Base-by-base conservation (phyloP, 2,888 invertebrate genomes). In the Anaspis maculata region DNA sequence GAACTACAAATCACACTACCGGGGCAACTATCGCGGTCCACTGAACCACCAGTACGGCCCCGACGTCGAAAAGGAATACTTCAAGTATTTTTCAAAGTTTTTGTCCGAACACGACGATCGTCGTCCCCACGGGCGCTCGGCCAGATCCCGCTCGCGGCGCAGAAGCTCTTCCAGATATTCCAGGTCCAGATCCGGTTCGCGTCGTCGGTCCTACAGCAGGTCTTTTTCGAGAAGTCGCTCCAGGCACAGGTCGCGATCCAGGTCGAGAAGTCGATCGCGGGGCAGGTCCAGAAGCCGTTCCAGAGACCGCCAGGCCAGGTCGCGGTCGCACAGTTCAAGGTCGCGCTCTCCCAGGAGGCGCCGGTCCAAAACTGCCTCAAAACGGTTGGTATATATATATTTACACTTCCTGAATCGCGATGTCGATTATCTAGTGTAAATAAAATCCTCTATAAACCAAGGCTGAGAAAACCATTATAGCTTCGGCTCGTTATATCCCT, bases 41-140 rank as follows among this genome's bases (percentile, higher is more conserved):
- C 27, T 12, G 13, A 27, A 32, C 14, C 35, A 23, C 3, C 35
- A 43, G 29, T 54, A 57, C 32, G 42, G 51, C 2, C 53, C 52
- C 9, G 58, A 59, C 31, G 21, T 57, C 9, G 54, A 69, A 41
- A 67, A 69, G 22, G 66, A 70, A 42, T 70, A 71, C 47, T 64
- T 67, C 43, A 75, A 76, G 46, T 77, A 79, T 39, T 77, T 77
- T 44, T 73, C 75, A 29, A 76, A 71, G 48, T 63, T 79, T 19
- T 67, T 74, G 0, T 71, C 74, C 26, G 66, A 72, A 9, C 48
- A 44, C 27, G 44, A 46, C 12, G 36, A 35, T 12, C 33, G 37
- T 25, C 15, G n/a, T 9, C 25, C 30, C 3, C 27, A 38, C 6
- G 15, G 22, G 11, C 60, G 44, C 13, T 51, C 52, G 3, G n/a